A percentile compares a stretch with the other conserved stretches of the same genome.
phyloP scores from a whole-genome alignment of 2,888 invertebrate species.

The Chloromyia formosa region DNA sequence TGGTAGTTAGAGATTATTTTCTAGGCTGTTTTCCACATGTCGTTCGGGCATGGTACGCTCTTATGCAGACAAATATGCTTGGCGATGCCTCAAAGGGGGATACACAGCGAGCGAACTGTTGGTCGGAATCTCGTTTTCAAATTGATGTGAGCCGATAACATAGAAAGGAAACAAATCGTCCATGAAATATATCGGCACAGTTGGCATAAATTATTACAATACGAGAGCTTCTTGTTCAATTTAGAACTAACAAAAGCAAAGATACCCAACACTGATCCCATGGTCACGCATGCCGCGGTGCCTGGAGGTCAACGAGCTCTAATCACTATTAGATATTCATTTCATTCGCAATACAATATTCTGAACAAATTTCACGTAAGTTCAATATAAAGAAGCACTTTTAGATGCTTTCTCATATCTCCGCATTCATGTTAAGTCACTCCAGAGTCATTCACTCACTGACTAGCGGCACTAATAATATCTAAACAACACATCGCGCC shows the following conservation, averaged over 20 bases:
- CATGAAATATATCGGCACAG: neutral
- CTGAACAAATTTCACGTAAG: neutral
- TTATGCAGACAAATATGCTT: neutral
- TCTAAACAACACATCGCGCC: neutral
- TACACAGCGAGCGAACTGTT: neutral
- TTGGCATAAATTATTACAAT: neutral
- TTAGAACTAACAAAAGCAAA: too few relatives aligned
- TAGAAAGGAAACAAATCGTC: neutral
- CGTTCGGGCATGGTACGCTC: neutral
- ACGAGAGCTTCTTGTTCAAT: neutral
- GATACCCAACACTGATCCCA: neutral
- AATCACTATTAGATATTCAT: constrained; percentile 10
- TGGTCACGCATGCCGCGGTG: constrained; percentile 5
- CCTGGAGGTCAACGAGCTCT: constrained; percentile 12
- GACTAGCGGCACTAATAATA: neutral
- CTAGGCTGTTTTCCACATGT: neutral
- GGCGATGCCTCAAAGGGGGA: neutral
- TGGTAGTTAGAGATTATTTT: neutral
- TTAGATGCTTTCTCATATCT: too few relatives aligned
- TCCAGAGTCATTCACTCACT: too few relatives aligned
- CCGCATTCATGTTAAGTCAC: neutral
- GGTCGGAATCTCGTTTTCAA: neutral
- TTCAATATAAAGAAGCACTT: constrained; percentile 1
- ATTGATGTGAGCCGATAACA: neutral
- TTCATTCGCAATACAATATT: neutral